A percentile compares a stretch with the other conserved stretches of the same genome.
Conservation (phyloP, 2,888 invertebrate genomes). For the Chironomus riparius region DNA sequence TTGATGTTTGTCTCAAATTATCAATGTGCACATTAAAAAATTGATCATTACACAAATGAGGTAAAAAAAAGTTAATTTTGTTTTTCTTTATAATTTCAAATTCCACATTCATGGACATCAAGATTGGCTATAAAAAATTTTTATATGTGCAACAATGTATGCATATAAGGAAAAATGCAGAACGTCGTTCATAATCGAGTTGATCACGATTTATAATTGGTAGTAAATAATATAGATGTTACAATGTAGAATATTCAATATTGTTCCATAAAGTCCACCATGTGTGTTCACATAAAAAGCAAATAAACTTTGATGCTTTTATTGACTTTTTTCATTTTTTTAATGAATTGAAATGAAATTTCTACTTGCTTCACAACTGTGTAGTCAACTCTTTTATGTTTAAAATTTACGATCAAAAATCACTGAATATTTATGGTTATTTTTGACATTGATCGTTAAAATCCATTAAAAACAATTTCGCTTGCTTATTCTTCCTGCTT, state of each 20-base stretch:
- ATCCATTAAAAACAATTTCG: neutral
- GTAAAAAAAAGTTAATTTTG: neutral
- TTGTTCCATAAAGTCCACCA: neutral
- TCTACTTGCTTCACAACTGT: neutral
- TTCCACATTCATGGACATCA: neutral
- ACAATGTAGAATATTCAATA: neutral
- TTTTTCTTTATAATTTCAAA: neutral
- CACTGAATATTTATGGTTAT: neutral
- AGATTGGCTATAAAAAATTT: neutral
- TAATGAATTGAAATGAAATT: no score
- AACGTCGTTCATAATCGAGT: neutral
- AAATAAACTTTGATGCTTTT: neutral
- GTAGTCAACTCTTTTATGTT: neutral
- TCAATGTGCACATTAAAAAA: neutral
- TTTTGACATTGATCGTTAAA: neutral
- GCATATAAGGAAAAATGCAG: neutral
- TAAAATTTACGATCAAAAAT: neutral
- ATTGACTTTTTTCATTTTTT: neutral
- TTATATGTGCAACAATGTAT: neutral
- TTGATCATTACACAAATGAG: neutral
- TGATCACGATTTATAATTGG: neutral
- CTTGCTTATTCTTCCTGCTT: neutral
- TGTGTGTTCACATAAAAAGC: conserved; percentile 1
- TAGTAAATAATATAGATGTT: neutral
- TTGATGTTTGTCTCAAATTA: neutral